Evolutionary conservation across 2,888 invertebrate species (phyloP).

Genomic region (Tigriopus californicus): DNA sequence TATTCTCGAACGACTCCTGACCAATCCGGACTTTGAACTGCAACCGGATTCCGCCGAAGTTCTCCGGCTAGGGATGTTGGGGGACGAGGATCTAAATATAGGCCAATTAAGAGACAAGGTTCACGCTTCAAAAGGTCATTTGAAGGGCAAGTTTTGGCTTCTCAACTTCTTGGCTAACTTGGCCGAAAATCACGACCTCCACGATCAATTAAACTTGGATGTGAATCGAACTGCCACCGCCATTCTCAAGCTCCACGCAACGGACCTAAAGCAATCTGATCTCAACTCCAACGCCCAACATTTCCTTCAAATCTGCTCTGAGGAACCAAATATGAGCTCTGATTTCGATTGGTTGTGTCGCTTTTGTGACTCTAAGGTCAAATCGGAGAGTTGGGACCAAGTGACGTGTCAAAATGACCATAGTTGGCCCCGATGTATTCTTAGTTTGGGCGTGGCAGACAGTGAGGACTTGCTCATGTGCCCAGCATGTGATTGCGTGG

Average conservation of each 20-base stretch:
- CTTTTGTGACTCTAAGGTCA: not conserved
- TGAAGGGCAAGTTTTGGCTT: not conserved
- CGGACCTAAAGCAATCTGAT: not conserved
- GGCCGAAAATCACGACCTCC: not conserved
- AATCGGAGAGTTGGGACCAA: not conserved
- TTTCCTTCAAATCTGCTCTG: no score
- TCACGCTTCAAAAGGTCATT: no score
- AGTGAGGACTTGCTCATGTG: not conserved
- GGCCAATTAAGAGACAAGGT: not conserved
- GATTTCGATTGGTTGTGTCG: not conserved
- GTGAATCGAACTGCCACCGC: not conserved
- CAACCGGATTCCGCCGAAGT: not conserved
- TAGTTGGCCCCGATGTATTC: not conserved
- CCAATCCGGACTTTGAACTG: not conserved
- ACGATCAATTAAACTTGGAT: not conserved
- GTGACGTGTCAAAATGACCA: not conserved
- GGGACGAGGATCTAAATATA: not conserved
- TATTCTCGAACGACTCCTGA: not conserved
- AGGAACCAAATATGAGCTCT: no score
- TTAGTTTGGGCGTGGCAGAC: not conserved
- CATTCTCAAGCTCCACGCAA: not conserved
- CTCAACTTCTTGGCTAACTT: not conserved
- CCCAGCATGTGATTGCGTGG: not conserved
- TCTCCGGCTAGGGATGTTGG: not conserved
- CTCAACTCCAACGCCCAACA: no score